phyloP scores from a whole-genome alignment of 92 coral and sea anemone species.

The Phenganax marumi region DNA sequence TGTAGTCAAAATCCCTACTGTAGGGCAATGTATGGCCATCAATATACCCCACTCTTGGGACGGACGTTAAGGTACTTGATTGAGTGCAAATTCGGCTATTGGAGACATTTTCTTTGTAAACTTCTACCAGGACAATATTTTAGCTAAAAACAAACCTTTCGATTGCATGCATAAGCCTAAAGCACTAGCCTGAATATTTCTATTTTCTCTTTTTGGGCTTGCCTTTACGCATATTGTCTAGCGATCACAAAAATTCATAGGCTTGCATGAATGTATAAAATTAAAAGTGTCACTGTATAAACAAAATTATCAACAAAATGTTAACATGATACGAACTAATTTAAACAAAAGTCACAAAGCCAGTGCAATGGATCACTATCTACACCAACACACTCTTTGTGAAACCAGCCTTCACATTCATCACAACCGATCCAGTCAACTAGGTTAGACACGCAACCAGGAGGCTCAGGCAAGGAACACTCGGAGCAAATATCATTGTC shows the following conservation, averaged over 20 bases:
- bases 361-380: slow-evolving; percentile 26
- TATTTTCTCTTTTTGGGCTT: too few relatives aligned
- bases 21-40: slow-evolving; percentile 4
- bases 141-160: too few relatives aligned
- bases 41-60: slow-evolving; percentile 3
- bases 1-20: slow-evolving; percentile 12
- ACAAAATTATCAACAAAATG: too few relatives aligned
- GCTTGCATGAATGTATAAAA: too few relatives aligned
- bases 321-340: too few relatives aligned
- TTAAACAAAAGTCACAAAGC: slow-evolving; percentile 28
- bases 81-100: not conserved
- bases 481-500: slow-evolving; percentile 22
- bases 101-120: not conserved
- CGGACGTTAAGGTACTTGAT: not conserved
- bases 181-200: too few relatives aligned
- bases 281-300: too few relatives aligned
- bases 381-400: slow-evolving; percentile 8
- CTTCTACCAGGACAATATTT: not conserved
- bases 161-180: too few relatives aligned
- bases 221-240: too few relatives aligned
- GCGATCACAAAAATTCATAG: too few relatives aligned
- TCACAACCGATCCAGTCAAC: slow-evolving; percentile 35
- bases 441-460: not conserved
- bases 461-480: slow-evolving; percentile 6
- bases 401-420: slow-evolving; percentile 22